phyloP scores from a whole-genome alignment of 2,888 invertebrate species.

The Phlogophora meticulosa region DNA sequence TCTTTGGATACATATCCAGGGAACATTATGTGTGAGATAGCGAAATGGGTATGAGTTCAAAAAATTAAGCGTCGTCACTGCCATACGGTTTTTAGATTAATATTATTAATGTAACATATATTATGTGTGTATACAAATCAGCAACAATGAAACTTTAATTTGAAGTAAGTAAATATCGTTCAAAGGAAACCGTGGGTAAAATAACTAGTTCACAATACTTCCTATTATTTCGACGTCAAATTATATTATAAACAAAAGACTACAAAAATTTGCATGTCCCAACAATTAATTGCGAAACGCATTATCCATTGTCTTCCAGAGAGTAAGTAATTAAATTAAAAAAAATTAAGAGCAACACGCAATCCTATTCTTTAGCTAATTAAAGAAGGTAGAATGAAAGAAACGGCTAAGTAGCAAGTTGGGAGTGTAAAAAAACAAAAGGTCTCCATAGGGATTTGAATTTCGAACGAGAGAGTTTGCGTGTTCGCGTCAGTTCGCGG shows the following conservation, averaged over 20 bases:
- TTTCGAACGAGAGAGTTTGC: conserved; percentile 85
- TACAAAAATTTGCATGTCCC: conserved; percentile 82
- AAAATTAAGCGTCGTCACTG: conserved; percentile 17
- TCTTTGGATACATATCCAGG: conserved; percentile 66
- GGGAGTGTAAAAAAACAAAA: conserved; percentile 83
- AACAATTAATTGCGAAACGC: conserved; percentile 84
- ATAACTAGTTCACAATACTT: conserved; percentile 62
- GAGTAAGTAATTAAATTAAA: conserved; percentile 87
- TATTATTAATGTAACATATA: background rate
- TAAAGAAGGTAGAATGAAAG: conserved; percentile 89
- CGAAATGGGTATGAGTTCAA: background rate
- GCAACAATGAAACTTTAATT: conserved; percentile 30
- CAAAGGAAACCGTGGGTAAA: conserved; percentile 56
- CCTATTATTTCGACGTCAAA: conserved; percentile 65
- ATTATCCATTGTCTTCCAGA: conserved; percentile 86
- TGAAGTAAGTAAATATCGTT: conserved; percentile 11
- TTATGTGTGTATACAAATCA: conserved; percentile 17
- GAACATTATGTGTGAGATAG: conserved; percentile 52
- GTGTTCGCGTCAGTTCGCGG: conserved; percentile 84
- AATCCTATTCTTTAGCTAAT: conserved; percentile 89
- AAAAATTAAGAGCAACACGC: conserved; percentile 88
- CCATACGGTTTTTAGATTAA: background rate
- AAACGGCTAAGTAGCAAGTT: conserved; percentile 89
- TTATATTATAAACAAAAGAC: conserved; percentile 68
- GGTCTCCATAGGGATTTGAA: conserved; percentile 82